phyloP scores from a whole-genome alignment of 2,113 vertebrate genomes.

The Cyanoramphus novaezelandiae region DNA sequence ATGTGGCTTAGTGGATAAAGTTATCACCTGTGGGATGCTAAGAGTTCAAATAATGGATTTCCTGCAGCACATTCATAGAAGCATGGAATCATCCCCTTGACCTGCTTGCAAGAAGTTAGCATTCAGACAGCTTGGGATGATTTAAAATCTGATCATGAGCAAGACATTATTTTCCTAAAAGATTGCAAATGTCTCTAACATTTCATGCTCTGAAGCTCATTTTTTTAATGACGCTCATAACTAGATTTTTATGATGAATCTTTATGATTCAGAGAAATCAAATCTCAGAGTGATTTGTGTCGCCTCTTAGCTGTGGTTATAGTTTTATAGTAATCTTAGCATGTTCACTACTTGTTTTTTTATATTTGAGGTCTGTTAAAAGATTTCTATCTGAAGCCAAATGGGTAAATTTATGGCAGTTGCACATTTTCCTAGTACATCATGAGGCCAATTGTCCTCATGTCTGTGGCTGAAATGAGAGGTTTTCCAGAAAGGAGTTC shows the following conservation, averaged over 20 bases:
- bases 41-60: background rate
- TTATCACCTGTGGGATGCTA: background rate
- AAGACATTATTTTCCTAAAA: conserved; percentile 10
- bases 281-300: conserved; percentile 39
- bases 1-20: background rate
- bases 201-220: conserved; percentile 36
- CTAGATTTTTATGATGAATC: conserved; percentile 37
- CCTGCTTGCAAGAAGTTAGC: background rate
- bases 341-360: background rate
- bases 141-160: conserved; percentile 15
- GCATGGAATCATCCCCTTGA: background rate
- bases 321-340: background rate
- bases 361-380: background rate
- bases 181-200: conserved; percentile 15
- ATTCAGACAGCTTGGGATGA: background rate
- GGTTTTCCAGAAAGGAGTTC: background rate
- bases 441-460: background rate
- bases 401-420: background rate
- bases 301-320: background rate
- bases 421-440: background rate
- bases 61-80: background rate
- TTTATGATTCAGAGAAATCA: conserved; percentile 55
- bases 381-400: background rate
- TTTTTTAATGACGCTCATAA: conserved; percentile 28
- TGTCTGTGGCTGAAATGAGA: background rate